Evolutionary conservation across 2,113 vertebrate species (phyloP).

Genomic region (Esox niger): DNA sequence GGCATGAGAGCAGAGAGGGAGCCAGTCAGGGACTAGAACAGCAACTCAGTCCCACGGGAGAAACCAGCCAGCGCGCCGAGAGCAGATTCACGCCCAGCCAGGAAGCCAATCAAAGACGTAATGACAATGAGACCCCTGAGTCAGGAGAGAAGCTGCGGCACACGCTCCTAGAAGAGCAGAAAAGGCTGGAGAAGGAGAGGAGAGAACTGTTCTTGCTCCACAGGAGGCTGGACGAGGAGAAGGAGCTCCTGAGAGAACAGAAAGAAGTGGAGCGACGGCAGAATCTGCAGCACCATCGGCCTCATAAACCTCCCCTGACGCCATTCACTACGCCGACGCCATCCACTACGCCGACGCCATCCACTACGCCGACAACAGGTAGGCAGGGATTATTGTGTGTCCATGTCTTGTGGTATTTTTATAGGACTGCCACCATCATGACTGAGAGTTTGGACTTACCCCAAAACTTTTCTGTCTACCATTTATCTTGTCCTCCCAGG

Average conservation of each 20-base stretch:
- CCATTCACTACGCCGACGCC: conserved; percentile 58
- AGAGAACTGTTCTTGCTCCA: conserved; percentile 65
- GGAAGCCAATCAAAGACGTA: conserved; percentile 9
- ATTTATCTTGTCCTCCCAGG: conserved; percentile 34
- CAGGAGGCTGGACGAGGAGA: conserved; percentile 69
- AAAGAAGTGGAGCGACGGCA: conserved; percentile 49
- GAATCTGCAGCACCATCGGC: conserved; percentile 29
- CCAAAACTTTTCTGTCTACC: background rate
- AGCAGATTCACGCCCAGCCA: conserved; percentile 1
- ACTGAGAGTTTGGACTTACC: no score
- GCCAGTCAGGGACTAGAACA: conserved; percentile 13
- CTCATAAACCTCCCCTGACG: conserved; percentile 49
- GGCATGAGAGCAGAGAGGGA: background rate
- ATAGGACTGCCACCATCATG: no score
- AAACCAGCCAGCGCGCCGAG: conserved; percentile 42
- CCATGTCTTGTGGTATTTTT: no score
- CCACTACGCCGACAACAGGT: conserved; percentile 66
- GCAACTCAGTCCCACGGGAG: background rate
- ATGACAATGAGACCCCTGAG: conserved; percentile 59
- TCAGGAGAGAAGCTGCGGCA: conserved; percentile 37
- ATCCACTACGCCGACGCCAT: conserved; percentile 51
- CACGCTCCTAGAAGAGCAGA: conserved; percentile 40
- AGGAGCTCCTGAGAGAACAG: conserved; percentile 56
- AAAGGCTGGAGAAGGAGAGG: conserved; percentile 58
- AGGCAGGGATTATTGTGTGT: background rate